Conservation (phyloP, 2,888 invertebrate species). For the Germaria angustata region DNA sequence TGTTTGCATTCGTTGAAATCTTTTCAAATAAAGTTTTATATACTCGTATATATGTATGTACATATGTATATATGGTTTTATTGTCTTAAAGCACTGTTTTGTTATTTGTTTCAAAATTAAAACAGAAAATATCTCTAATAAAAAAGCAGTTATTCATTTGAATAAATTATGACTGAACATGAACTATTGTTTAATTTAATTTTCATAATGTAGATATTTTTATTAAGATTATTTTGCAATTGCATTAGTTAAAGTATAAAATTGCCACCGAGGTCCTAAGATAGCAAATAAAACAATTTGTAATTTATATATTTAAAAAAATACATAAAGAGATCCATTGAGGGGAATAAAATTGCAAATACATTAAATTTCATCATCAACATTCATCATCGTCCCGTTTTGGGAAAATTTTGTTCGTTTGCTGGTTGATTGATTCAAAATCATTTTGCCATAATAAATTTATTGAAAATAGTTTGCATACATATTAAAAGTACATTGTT, state of each 20-base stretch:
- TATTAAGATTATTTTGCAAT: neutral
- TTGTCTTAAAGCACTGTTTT: constrained; percentile 43
- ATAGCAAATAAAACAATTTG: neutral
- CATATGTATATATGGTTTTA: too few relatives aligned
- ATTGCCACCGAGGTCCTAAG: neutral
- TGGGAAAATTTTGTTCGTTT: neutral
- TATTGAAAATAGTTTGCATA: constrained; percentile 59
- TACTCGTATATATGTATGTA: too few relatives aligned
- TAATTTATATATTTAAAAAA: too few relatives aligned
- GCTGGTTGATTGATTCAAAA: neutral
- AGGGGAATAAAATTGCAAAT: neutral
- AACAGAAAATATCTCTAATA: constrained; percentile 18
- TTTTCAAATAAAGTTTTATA: constrained; percentile 33
- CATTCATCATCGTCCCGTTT: too few relatives aligned
- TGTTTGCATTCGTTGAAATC: constrained; percentile 12
- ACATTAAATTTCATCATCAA: neutral
- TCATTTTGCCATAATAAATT: neutral
- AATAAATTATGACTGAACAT: constrained; percentile 45
- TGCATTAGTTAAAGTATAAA: neutral
- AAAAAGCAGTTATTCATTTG: constrained; percentile 18
- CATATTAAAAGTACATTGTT: constrained; percentile 17
- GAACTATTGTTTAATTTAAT: constrained; percentile 27
- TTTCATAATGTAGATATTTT: neutral
- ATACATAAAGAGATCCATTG: neutral
- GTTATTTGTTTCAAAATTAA: constrained; percentile 36